Evolutionary conservation across 2,113 vertebrate genomes (phyloP).

Genomic region (Amblyopsis rosae): DNA sequence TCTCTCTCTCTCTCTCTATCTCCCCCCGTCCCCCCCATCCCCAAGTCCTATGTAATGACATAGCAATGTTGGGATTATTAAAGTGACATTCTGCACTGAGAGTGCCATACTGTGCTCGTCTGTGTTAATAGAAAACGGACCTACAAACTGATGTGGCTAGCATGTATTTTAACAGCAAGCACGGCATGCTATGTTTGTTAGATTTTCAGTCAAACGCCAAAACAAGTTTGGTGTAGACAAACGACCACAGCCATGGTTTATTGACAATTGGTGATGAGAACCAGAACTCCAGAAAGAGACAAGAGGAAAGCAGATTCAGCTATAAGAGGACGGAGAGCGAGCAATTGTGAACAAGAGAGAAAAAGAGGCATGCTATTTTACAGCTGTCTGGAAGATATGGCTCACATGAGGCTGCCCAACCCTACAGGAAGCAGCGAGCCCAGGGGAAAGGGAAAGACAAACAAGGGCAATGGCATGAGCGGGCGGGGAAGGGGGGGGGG

Average conservation of each 20-base stretch:
- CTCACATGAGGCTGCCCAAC: conserved; percentile 77
- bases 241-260: conserved; percentile 54
- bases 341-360: conserved; percentile 5
- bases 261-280: conserved; percentile 70
- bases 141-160: conserved; percentile 10
- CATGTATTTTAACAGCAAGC: conserved; percentile 42
- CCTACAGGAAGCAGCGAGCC: conserved; percentile 77
- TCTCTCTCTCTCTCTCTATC: conserved; percentile 16
- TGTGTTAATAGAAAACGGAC: neutral
- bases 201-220: conserved; percentile 57
- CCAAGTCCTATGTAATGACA: neutral
- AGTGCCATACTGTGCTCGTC: conserved; percentile 29
- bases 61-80: conserved; percentile 7
- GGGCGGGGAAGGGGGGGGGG: conserved; percentile 30
- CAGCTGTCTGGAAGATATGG: conserved; percentile 76
- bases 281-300: conserved; percentile 47
- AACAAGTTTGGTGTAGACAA: conserved; percentile 56
- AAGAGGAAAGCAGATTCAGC: conserved; percentile 27
- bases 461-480: conserved; percentile 74
- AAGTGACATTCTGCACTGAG: conserved; percentile 24
- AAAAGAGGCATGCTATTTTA: conserved; percentile 63
- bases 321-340: conserved; percentile 21
- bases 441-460: conserved; percentile 81
- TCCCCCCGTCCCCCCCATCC: neutral
- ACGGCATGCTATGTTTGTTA: conserved; percentile 54